A percentile compares a stretch with the other conserved stretches of the same genome.
Evolutionary conservation across 2,888 invertebrate species (phyloP).

Genomic region (Rhingia rostrata): DNA sequence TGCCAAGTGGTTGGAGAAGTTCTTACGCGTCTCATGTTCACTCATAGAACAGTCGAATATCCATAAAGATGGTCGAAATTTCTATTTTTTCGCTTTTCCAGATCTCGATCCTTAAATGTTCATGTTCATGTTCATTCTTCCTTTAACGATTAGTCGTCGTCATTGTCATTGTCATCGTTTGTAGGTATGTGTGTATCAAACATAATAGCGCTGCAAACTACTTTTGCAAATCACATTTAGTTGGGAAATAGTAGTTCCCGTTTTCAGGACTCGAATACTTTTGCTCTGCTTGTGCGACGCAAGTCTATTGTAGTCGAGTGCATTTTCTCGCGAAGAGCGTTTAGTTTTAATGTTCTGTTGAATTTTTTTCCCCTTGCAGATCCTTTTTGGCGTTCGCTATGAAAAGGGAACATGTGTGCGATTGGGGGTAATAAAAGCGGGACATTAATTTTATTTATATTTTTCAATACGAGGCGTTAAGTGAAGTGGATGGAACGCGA

Average conservation of each 20-base stretch:
- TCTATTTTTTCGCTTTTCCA: slow-evolving; percentile 6
- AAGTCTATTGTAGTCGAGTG: slow-evolving; percentile 60
- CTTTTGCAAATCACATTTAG: slow-evolving; percentile 33
- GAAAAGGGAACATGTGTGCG: slow-evolving; percentile 38
- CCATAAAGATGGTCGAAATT: slow-evolving; percentile 33
- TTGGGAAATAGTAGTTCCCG: too few relatives aligned
- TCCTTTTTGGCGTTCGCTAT: slow-evolving; percentile 34
- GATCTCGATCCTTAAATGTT: slow-evolving; percentile 25
- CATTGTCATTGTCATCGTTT: neutral
- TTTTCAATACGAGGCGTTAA: slow-evolving; percentile 69
- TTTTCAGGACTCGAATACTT: too few relatives aligned
- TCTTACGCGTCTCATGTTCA: slow-evolving; percentile 3
- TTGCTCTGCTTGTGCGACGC: slow-evolving; percentile 1
- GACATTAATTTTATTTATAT: slow-evolving; percentile 73
- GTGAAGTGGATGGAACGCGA: slow-evolving; percentile 70
- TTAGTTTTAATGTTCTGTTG: slow-evolving; percentile 60
- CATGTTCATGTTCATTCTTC: slow-evolving; percentile 33
- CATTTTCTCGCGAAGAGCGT: slow-evolving; percentile 49
- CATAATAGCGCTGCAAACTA: slow-evolving; percentile 19
- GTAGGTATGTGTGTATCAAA: neutral
- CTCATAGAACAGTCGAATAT: slow-evolving; percentile 27
- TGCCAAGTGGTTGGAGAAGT: slow-evolving; percentile 15
- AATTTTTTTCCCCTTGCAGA: slow-evolving; percentile 12
- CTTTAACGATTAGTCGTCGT: slow-evolving; percentile 39
- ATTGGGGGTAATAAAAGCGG: slow-evolving; percentile 63